A percentile compares a stretch with the other conserved stretches of the same genome.
phyloP scores from a whole-genome alignment of 2,888 invertebrate genomes.

The Cephus spinipes region DNA sequence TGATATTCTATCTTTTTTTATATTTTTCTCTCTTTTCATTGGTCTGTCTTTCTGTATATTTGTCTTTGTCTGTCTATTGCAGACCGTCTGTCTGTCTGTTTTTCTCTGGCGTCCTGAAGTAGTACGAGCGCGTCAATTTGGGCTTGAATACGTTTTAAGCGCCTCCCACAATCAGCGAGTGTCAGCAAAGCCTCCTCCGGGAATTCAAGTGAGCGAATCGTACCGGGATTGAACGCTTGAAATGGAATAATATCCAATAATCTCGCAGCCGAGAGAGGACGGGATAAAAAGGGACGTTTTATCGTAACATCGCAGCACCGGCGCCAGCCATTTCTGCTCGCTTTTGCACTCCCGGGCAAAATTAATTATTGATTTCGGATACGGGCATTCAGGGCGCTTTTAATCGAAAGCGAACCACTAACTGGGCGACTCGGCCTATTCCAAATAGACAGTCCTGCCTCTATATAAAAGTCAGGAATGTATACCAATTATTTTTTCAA shows the following conservation, averaged over 20 bases:
- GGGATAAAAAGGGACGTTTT: slow-evolving; percentile 62
- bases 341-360: slow-evolving; percentile 49
- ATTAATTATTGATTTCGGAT: slow-evolving; percentile 67
- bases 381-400: slow-evolving; percentile 54
- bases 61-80: neutral
- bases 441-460: neutral
- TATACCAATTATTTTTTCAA: neutral
- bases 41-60: no score
- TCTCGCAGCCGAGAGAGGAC: slow-evolving; percentile 52
- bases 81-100: neutral
- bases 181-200: slow-evolving; percentile 44
- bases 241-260: slow-evolving; percentile 68
- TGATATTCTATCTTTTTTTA: neutral
- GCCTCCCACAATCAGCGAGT: slow-evolving; percentile 50
- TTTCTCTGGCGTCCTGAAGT: neutral
- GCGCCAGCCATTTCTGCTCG: slow-evolving; percentile 48
- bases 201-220: slow-evolving; percentile 63
- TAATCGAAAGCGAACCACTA: slow-evolving; percentile 50
- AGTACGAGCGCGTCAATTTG: slow-evolving; percentile 31
- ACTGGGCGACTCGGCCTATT: neutral
- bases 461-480: neutral
- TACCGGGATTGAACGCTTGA: slow-evolving; percentile 66
- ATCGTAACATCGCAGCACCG: slow-evolving; percentile 60
- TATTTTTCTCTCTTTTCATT: neutral
- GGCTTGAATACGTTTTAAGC: slow-evolving; percentile 26